Percentiles rank a stretch among this genome's conserved stretches.
phyloP scores from a whole-genome alignment of 2,113 vertebrate species.

The Elanus axillaris region DNA sequence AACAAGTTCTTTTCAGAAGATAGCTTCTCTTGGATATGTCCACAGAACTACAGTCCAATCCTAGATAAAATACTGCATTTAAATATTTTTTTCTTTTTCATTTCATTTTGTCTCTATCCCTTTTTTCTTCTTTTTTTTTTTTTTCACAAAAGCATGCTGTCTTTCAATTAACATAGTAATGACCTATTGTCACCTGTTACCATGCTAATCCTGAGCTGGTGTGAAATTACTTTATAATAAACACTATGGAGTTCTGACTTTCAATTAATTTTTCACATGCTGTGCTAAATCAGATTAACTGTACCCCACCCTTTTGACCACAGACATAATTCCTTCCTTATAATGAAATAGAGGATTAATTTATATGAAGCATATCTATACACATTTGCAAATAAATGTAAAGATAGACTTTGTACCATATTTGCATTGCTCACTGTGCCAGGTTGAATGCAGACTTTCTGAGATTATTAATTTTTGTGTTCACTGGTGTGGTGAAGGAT shows the following conservation, averaged over 20 bases:
- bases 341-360: conserved; percentile 77
- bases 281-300: conserved; percentile 80
- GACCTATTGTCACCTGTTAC: conserved; percentile 77
- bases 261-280: conserved; percentile 83
- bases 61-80: conserved; percentile 14
- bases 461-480: conserved; percentile 69
- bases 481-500: conserved; percentile 35
- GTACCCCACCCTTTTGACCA: conserved; percentile 73
- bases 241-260: conserved; percentile 79
- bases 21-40: neutral
- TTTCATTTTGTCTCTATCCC: neutral
- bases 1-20: neutral
- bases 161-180: conserved; percentile 82
- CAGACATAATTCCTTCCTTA: conserved; percentile 73
- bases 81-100: neutral
- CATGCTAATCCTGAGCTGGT: conserved; percentile 79
- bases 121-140: neutral
- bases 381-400: conserved; percentile 77
- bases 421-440: conserved; percentile 39
- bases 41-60: neutral
- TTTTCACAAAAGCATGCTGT: conserved; percentile 52
- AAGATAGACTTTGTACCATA: conserved; percentile 59
- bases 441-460: conserved; percentile 26
- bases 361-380: conserved; percentile 77
- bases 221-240: conserved; percentile 84